These are phyloP conservation scores for Blennius ocellaris DNA, from an alignment of 2,113 vertebrate species.

Conservation along the genomic window DNA sequence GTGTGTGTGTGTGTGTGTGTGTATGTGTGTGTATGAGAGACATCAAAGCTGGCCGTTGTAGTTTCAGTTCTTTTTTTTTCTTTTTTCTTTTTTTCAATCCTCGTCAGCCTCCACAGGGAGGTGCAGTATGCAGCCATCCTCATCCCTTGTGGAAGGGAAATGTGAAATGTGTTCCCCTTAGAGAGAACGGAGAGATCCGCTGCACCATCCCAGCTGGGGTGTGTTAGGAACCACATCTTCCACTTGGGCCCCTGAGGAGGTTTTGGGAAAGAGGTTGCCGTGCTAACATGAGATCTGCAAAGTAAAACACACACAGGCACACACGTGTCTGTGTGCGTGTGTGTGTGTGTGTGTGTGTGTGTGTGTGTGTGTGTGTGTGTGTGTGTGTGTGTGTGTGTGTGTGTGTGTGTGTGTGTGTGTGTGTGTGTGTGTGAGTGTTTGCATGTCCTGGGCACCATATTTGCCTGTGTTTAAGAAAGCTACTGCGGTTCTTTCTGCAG, in stretches of 20 bases:
- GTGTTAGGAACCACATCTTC: constrained; percentile 26
- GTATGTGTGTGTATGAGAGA: neutral
- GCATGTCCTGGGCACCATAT: constrained; percentile 70
- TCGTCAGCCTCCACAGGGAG: constrained; percentile 36
- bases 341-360: constrained; percentile 4
- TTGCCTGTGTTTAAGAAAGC: constrained; percentile 68
- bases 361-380: constrained; percentile 1
- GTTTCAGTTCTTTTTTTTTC: constrained; percentile 4
- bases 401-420: neutral
- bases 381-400: constrained; percentile 21
- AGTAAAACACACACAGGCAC: neutral
- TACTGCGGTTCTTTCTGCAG: constrained; percentile 33
- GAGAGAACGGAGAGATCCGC: constrained; percentile 13
- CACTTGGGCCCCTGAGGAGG: constrained; percentile 22
- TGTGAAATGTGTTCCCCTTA: constrained; percentile 40
- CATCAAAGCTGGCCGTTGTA: constrained; percentile 31
- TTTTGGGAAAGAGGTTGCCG: constrained; percentile 22
- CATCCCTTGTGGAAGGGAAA: constrained; percentile 18
- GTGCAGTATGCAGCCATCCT: constrained; percentile 35
- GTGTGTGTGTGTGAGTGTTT: constrained; percentile 62
- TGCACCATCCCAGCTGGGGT: constrained; percentile 18
- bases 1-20: neutral
- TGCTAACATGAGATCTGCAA: constrained; percentile 14
- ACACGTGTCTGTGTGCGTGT: neutral
- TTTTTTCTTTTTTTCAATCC: neutral